A percentile compares a stretch with the other conserved stretches of the same genome.
phyloP scores from a whole-genome alignment of 2,888 invertebrate species.

The Thelaira solivaga region DNA sequence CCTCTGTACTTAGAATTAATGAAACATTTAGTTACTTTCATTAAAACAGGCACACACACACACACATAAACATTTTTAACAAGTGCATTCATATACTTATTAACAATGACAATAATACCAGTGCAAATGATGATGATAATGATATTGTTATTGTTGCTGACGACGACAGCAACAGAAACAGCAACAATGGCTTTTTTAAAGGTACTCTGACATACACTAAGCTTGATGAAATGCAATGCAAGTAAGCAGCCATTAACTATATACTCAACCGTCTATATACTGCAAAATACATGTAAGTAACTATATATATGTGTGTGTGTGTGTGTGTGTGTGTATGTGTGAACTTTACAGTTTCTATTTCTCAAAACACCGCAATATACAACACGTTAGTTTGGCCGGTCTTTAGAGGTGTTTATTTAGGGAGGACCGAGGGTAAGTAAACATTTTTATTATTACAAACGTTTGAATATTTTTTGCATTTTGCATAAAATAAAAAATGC shows the following conservation, averaged over 20 bases:
- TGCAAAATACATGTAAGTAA: no score
- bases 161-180: constrained; percentile 35
- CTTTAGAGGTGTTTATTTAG: constrained; percentile 54
- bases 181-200: constrained; percentile 14
- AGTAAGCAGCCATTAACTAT: constrained; percentile 18
- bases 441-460: constrained; percentile 26
- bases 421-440: constrained; percentile 38
- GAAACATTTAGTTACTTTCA: not conserved
- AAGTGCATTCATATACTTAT: not conserved
- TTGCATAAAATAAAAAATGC: constrained; percentile 39
- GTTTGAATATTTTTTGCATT: constrained; percentile 21
- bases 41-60: not conserved
- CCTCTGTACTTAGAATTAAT: not conserved
- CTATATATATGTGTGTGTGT: no score
- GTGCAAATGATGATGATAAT: constrained; percentile 24
- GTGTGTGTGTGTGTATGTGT: not conserved
- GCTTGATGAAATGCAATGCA: constrained; percentile 5
- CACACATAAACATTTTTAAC: not conserved
- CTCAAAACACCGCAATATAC: constrained; percentile 30
- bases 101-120: constrained; percentile 8
- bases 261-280: no score
- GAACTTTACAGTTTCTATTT: constrained; percentile 1
- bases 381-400: constrained; percentile 2
- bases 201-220: no score
- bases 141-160: no score